Percentiles rank a stretch among this genome's conserved stretches.
phyloP scores from a whole-genome alignment of 2,113 vertebrate species.

The Stigmatopora nigra region DNA sequence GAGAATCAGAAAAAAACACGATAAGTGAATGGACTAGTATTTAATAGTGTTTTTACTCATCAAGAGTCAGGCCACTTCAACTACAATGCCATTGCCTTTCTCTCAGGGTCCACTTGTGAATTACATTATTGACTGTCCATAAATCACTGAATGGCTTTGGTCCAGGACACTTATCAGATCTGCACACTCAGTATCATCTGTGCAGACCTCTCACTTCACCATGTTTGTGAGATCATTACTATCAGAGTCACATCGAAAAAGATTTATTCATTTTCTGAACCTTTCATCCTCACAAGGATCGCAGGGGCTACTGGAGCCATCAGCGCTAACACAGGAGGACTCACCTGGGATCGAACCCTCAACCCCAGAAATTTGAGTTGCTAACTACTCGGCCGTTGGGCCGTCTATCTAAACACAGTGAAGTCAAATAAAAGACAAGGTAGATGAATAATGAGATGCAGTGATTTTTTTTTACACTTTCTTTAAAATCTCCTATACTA shows the following conservation, averaged over 20 bases:
- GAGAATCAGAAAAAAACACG: not conserved
- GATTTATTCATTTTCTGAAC: too few species aligned
- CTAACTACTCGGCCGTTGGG: too few species aligned
- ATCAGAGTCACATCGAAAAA: not conserved
- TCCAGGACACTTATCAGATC: not conserved
- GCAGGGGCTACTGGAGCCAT: too few species aligned
- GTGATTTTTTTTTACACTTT: not conserved
- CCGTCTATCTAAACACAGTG: not conserved
- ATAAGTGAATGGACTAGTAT: not conserved
- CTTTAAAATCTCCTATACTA: too few species aligned
- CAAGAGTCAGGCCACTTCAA: not conserved
- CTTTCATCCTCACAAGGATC: too few species aligned
- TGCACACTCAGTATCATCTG: not conserved
- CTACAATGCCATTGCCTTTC: not conserved
- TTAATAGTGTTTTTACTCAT: not conserved
- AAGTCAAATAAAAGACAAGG: not conserved
- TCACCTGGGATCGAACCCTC: too few species aligned
- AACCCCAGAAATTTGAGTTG: too few species aligned
- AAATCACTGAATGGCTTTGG: constrained; percentile 4
- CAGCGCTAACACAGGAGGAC: too few species aligned
- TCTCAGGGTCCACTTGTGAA: not conserved
- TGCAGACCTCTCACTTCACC: not conserved
- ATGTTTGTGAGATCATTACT: not conserved
- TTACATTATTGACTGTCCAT: not conserved
- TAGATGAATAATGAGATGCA: not conserved